These are phyloP conservation scores for Altica lythri DNA, from an alignment of 2,888 invertebrate species.

Conservation along the genomic window DNA sequence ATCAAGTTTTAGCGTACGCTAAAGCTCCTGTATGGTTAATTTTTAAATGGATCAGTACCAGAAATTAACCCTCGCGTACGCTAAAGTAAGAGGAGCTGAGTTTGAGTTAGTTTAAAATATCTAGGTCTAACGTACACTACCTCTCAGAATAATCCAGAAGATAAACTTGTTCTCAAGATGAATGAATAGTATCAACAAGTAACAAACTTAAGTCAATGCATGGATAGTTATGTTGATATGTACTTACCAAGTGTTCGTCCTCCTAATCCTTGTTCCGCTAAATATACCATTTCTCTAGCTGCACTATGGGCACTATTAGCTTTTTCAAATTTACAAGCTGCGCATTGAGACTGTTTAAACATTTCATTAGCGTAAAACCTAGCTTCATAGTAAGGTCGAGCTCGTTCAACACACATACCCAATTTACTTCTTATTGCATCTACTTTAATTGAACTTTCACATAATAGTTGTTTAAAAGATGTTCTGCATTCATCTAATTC, in stretches of 20 bases:
- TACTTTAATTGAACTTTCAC: conserved; percentile 81
- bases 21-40: too few species aligned
- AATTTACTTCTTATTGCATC: conserved; percentile 81
- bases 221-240: too few species aligned
- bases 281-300: conserved; percentile 85
- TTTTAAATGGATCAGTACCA: too few species aligned
- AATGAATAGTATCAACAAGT: too few species aligned
- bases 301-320: conserved; percentile 90
- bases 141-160: too few species aligned
- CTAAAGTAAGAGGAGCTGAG: too few species aligned
- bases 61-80: too few species aligned
- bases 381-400: conserved; percentile 89
- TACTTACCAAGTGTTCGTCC: conserved; percentile 61
- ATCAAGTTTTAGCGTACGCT: too few species aligned
- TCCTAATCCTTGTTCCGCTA: conserved; percentile 78
- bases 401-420: conserved; percentile 83
- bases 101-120: too few species aligned
- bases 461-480: conserved; percentile 78
- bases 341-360: conserved; percentile 81
- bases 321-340: conserved; percentile 80
- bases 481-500: conserved; percentile 87
- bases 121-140: too few species aligned
- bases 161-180: too few species aligned
- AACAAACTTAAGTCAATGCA: too few species aligned
- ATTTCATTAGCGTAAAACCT: conserved; percentile 83